Evolutionary conservation across 2,113 vertebrate species (phyloP).

Genomic region (Anolis sagrei): DNA sequence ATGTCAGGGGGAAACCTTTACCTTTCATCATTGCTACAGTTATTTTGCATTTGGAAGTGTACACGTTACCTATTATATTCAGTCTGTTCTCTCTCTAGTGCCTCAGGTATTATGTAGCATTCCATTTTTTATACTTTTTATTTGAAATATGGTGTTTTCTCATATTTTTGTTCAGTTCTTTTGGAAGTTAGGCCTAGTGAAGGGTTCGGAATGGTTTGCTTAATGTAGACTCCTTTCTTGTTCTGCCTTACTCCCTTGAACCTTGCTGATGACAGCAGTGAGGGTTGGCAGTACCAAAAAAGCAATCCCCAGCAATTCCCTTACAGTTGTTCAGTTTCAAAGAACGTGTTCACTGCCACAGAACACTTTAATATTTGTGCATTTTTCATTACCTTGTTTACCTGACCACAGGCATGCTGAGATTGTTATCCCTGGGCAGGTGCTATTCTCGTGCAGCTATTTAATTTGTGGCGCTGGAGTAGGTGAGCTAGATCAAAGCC

Average conservation of each 20-base stretch:
- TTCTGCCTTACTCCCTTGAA: constrained; percentile 19
- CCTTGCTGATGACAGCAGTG: background rate
- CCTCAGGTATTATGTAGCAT: constrained; percentile 48
- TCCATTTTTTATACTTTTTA: constrained; percentile 47
- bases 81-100: constrained; percentile 24
- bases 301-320: background rate
- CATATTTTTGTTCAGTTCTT: constrained; percentile 23
- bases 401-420: constrained; percentile 8
- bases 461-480: background rate
- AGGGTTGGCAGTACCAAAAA: background rate
- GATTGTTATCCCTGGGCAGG: background rate
- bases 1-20: no score
- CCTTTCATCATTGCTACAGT: no score
- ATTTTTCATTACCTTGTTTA: constrained; percentile 14
- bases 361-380: background rate
- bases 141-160: constrained; percentile 5
- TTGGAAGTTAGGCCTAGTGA: background rate
- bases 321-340: background rate
- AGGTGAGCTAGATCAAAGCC: constrained; percentile 26
- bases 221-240: constrained; percentile 38
- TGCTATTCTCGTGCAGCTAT: background rate
- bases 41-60: no score
- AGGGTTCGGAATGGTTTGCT: background rate
- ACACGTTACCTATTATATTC: no score
- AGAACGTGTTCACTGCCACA: background rate